Evolutionary conservation across 2,113 vertebrate species (phyloP), one percentile per base, ranked within the genome.

Genomic region (Toxotes jaculatrix): DNA sequence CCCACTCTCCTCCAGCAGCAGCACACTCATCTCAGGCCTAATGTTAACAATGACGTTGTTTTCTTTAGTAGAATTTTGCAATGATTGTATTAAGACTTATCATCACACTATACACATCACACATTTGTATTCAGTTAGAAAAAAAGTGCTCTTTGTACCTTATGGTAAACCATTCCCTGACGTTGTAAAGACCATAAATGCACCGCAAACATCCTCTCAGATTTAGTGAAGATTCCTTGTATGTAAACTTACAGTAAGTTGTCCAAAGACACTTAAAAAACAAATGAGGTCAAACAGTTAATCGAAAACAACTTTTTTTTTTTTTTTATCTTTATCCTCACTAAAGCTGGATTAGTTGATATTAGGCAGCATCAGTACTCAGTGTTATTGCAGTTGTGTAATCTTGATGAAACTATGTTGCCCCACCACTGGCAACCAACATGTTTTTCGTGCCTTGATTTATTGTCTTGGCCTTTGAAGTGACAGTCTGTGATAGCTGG

Each of bases 361-460:
- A 19, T 38, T 42, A 3, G 23, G 32, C 62, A 17, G 32, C 47
- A 4, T 12, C n/a, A 19, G 38, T 5, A n/a, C 57, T 63, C 31
- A 0, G 23, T 27, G 60, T 60, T 36, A 4, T 38, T 79, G 27
- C 23, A 8, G 34, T 70, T 49, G 67, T 47, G 62, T 53, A 76
- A 85, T 67, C 59, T 19, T 32, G 4, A 9, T n/a, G 36, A 42
- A 49, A 70, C 16, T 23, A 23, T 13, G 19, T 59, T 62, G 38
- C 9, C 5, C 19, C 40, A 31, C 17, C 10, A 14, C 53, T 76
- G 17, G 14, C 60, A 51, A 13, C 19, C 32, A 42, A 5, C 13
- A 19, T 62, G 32, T 72, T 63, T 70, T 38, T 68, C 65, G 27
- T 7, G n/a, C 49, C 32, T 3, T 71, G n/a, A 42, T 49, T 79